Conservation (phyloP, 2,797 vertebrate species). For the Oreochromis mossambicus region DNA sequence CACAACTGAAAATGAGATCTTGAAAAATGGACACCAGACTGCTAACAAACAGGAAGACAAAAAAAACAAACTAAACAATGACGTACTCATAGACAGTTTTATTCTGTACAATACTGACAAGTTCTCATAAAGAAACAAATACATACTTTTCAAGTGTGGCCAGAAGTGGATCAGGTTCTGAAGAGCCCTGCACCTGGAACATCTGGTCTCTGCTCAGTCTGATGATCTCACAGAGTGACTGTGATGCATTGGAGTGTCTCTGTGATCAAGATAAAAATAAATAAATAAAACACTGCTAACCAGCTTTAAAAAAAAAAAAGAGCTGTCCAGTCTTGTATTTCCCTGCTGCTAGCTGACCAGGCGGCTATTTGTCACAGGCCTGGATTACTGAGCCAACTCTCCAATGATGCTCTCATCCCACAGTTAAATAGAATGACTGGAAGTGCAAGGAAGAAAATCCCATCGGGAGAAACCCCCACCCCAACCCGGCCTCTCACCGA, state of each 20-base stretch:
- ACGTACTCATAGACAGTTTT: background rate
- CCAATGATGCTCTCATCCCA: background rate
- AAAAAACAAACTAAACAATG: background rate
- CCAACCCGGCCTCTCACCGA: background rate
- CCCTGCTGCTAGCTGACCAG: background rate
- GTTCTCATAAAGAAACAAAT: background rate
- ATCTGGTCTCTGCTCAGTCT: constrained; percentile 99
- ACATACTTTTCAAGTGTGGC: constrained; percentile 95
- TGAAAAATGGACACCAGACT: background rate
- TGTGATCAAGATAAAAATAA: constrained; percentile 52
- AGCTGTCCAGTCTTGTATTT: background rate
- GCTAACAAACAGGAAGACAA: background rate
- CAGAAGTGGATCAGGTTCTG: constrained; percentile 93
- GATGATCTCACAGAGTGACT: constrained; percentile 98
- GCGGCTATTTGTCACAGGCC: background rate
- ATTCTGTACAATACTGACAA: background rate
- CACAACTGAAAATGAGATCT: background rate
- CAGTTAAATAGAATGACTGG: background rate
- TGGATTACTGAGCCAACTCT: background rate
- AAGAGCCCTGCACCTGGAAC: constrained; percentile 94
- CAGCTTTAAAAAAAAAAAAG: background rate
- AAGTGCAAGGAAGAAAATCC: background rate
- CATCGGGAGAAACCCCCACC: background rate
- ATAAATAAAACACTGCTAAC: background rate
- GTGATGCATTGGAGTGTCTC: constrained; percentile 98